Base-by-base conservation (phyloP, 2,888 invertebrate genomes). In the Colostygia pectinataria region DNA sequence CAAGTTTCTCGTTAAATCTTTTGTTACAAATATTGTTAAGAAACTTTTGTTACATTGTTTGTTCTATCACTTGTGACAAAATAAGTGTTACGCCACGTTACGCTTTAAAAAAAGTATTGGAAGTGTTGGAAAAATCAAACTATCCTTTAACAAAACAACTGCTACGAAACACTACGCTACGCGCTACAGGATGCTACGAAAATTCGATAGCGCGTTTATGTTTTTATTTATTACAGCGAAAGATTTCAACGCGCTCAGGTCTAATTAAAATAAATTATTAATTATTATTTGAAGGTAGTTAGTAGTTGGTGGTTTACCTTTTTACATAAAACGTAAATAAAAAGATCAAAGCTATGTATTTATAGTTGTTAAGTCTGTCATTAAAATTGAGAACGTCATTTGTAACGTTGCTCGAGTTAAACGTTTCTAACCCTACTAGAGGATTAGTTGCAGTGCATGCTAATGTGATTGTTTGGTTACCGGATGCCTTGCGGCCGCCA, bases 401-500 rank as follows among this genome's bases (percentile, higher is more conserved):
- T 13, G 39, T 15, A 44, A 39, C 50, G 39, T 39, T 39, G 38
- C 29, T 33, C 43, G 32, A 46, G 41, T 29, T 33, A 38, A 52
- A 42, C 42, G 46, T 46, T 52, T 15, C 46, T 42, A 42, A 42
- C 47, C 38, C 25, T 8, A 40, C 25, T 8, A 40, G 31, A 41
- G 40, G 31, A 31, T 40, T 24, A 8, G 25, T 20, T 10, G 45
- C 33, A 33, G 38, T 39, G 41, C 29, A 41, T 45, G 40, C 12
- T 45, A 27, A 46, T 52, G 56, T 60, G 61, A 63, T 57, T 66
- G 63, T 64, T 65, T 59, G 57, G 94, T 94, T 91, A 96, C 95
- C 94, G 95, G 95, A 92, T 96, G 96, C 90, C 96, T 93, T 62
- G 95, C 95, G 89, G 95, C 95, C 88, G 94, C 95, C 81, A 93